Base-by-base conservation (phyloP, 1,140 invertebrate species). In the Bombus difficillimus region DNA sequence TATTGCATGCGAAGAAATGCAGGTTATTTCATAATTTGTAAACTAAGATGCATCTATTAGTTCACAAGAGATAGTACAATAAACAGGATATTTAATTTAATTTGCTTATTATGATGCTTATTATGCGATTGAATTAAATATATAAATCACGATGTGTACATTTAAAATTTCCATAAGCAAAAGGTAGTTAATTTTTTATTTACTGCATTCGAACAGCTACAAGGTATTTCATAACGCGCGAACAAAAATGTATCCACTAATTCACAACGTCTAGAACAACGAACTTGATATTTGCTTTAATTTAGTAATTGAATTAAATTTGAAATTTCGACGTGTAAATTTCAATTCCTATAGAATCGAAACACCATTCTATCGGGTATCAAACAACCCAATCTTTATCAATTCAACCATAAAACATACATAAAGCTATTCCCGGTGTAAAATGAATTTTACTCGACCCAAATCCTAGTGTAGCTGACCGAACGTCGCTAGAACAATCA, bases 401-500 rank as follows among this genome's bases (percentile, higher is more conserved):
- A 32, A n/a, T 47, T n/a, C 6, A 18, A 43, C n/a, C 41, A 47
- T 73, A 47, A 73, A 32, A 12, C n/a, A 41, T 37, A 39, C 28
- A 3, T 43, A 73, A 73, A 73, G 41, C 71, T 73, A 32, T 73
- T 47, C 8, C 41, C 8, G n/a, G 71, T 32, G n/a, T 73, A 73
- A 73, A 73, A 73, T n/a, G 41, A 73, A 73, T 73, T 69, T 73
- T 3, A 8, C 28, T 28, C 41, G 15, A 32, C 71, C 41, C 6
- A 73, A 73, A 73, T 73, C 41, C 41, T 43, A 2, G 13, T 18
- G n/a, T 73, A 41, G 71, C 34, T 81, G 79, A 57, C 79, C 79
- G 62, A 53, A 47, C 32, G 34, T 41, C 79, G 34, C 32, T 34
- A 25, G 64, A 22, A 53, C 66, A 66, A 37, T 43, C 43, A 32